Conservation (phyloP, 2,797 vertebrate genomes). For the Choloepus didactylus region DNA sequence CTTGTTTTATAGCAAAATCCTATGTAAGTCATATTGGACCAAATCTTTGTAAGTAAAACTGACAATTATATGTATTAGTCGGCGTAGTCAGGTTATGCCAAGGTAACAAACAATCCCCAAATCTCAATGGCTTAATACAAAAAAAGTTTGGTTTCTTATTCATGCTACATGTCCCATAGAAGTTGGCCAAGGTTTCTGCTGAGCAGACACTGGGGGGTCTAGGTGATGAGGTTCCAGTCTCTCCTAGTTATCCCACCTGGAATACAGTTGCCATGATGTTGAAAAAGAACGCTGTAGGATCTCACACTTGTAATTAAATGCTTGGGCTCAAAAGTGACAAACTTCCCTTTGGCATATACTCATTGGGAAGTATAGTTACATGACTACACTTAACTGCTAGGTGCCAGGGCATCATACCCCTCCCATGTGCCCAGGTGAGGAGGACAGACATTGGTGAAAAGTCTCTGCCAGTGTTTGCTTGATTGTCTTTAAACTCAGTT, state of each 20-base stretch:
- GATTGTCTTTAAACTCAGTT: background rate
- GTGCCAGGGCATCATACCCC: background rate
- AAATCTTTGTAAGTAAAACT: background rate
- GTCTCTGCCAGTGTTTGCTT: background rate
- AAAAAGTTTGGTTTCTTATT: background rate
- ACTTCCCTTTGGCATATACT: too few species aligned
- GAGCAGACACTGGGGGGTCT: background rate
- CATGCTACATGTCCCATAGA: background rate
- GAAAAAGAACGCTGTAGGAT: background rate
- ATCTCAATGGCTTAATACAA: background rate
- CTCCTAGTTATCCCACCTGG: too few species aligned
- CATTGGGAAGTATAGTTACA: background rate
- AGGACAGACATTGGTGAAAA: background rate
- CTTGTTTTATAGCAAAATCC: background rate
- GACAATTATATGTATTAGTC: background rate
- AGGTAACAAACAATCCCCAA: background rate
- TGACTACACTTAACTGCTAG: background rate
- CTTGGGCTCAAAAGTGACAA: background rate
- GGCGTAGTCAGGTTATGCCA: background rate
- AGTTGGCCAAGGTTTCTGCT: background rate
- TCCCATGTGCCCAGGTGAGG: background rate
- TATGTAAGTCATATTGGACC: background rate
- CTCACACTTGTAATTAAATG: background rate
- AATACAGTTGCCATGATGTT: background rate
- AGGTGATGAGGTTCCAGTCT: background rate